These are phyloP conservation scores for Epizoanthus illoricatus DNA, from an alignment of 92 coral and sea anemone genomes.

Conservation along the genomic window DNA sequence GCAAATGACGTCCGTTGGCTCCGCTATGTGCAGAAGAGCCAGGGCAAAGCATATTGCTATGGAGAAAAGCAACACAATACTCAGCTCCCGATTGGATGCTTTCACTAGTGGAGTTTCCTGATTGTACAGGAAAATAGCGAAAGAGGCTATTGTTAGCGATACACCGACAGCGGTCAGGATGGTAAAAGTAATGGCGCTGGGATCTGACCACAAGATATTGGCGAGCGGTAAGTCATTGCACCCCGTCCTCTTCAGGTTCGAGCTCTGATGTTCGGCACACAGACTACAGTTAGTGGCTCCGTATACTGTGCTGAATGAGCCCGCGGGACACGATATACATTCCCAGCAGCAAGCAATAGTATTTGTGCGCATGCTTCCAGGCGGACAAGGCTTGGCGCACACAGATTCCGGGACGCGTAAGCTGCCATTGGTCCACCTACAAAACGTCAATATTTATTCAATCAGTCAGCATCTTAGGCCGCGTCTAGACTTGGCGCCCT, in stretches of 20 bases:
- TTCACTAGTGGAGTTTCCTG: slow-evolving; percentile 68
- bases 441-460: background rate
- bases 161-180: slow-evolving; percentile 54
- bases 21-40: slow-evolving; percentile 58
- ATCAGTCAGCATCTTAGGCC: no score
- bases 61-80: slow-evolving; percentile 55
- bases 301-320: slow-evolving; percentile 47
- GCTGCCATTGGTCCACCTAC: slow-evolving; percentile 34
- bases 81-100: slow-evolving; percentile 77
- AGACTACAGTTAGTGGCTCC: slow-evolving; percentile 62
- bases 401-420: slow-evolving; percentile 54
- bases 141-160: slow-evolving; percentile 31
- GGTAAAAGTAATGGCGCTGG: slow-evolving; percentile 41
- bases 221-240: slow-evolving; percentile 62
- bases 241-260: slow-evolving; percentile 44
- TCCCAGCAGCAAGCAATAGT: slow-evolving; percentile 33
- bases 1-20: slow-evolving; percentile 59
- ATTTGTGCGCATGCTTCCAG: slow-evolving; percentile 54
- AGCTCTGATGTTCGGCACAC: slow-evolving; percentile 56
- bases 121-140: slow-evolving; percentile 45
- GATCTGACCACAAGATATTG: slow-evolving; percentile 61
- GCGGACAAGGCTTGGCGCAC: slow-evolving; percentile 63
- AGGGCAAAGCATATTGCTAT: slow-evolving; percentile 63
- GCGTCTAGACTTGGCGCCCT: no score
- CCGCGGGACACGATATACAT: slow-evolving; percentile 50